These are phyloP conservation scores for Thaleichthys pacificus DNA, from an alignment of 2,797 vertebrate species.

Conservation along the genomic window DNA sequence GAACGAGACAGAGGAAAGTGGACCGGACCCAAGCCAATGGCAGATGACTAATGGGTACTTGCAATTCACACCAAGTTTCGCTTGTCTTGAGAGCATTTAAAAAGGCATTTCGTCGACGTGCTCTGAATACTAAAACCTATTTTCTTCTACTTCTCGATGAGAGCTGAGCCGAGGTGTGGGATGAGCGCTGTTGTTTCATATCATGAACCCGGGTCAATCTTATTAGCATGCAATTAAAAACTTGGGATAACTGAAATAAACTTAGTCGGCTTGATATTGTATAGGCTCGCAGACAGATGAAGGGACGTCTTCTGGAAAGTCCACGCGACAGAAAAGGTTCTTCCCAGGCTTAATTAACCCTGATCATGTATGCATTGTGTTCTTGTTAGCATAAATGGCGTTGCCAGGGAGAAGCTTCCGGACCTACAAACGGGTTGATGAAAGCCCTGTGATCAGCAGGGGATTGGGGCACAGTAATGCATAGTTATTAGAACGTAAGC, in stretches of 20 bases:
- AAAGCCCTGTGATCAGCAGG: conserved; percentile 27
- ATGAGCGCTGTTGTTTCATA: conserved; percentile 29
- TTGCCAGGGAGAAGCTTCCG: conserved; percentile 21
- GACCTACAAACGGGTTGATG: conserved; percentile 36
- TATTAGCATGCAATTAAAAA: conserved; percentile 63
- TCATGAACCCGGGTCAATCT: conserved; percentile 54
- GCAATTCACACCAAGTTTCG: neutral
- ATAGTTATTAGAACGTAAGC: conserved; percentile 26
- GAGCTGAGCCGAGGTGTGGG: conserved; percentile 1
- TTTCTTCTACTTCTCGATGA: conserved; percentile 30
- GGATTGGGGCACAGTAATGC: conserved; percentile 16
- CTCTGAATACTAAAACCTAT: conserved; percentile 11
- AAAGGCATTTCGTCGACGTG: conserved; percentile 20
- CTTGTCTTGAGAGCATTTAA: conserved; percentile 22
- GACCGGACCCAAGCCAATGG: neutral
- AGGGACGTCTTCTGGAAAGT: conserved; percentile 25
- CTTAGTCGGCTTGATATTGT: conserved; percentile 23
- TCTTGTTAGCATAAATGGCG: conserved; percentile 39
- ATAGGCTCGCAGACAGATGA: conserved; percentile 11
- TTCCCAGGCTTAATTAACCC: conserved; percentile 55
- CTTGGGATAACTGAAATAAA: conserved; percentile 29
- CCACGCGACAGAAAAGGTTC: conserved; percentile 15
- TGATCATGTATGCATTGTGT: conserved; percentile 40
- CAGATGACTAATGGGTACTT: neutral
- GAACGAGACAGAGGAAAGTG: neutral